Conservation (phyloP, 2,797 vertebrate species). For the Eospalax fontanierii region DNA sequence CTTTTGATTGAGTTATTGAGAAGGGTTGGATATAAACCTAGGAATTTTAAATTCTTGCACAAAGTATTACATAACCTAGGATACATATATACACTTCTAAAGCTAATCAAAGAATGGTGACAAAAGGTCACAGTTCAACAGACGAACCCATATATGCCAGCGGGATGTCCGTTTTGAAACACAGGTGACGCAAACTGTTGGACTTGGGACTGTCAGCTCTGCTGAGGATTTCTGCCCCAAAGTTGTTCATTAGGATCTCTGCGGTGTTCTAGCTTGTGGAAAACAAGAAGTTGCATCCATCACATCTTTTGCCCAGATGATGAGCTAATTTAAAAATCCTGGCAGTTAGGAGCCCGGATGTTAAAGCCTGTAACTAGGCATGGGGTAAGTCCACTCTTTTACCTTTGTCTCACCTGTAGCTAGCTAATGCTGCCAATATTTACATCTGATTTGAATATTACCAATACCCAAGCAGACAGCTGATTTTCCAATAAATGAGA, state of each 20-base stretch:
- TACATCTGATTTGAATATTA: neutral
- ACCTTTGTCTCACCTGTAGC: neutral
- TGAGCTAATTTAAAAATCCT: neutral
- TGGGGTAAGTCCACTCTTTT: neutral
- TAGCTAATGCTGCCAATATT: neutral
- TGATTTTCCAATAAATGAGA: neutral
- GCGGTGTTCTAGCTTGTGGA: neutral
- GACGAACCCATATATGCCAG: neutral
- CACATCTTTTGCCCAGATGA: neutral
- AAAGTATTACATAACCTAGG: neutral
- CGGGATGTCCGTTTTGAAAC: too few species aligned
- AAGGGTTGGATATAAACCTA: neutral
- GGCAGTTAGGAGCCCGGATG: neutral
- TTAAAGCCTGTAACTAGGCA: neutral
- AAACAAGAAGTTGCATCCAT: slow-evolving; percentile 44
- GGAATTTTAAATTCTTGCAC: neutral
- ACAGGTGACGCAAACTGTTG: too few species aligned
- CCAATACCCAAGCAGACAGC: neutral
- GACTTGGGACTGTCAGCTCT: neutral
- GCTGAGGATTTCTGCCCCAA: neutral
- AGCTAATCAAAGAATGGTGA: neutral
- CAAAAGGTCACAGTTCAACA: neutral
- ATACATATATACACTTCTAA: neutral
- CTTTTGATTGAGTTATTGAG: slow-evolving; percentile 1
- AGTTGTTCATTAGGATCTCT: neutral